Percentiles rank a stretch among this genome's conserved stretches.
phyloP scores from a whole-genome alignment of 2,113 vertebrate genomes.

The Bubo bubo region DNA sequence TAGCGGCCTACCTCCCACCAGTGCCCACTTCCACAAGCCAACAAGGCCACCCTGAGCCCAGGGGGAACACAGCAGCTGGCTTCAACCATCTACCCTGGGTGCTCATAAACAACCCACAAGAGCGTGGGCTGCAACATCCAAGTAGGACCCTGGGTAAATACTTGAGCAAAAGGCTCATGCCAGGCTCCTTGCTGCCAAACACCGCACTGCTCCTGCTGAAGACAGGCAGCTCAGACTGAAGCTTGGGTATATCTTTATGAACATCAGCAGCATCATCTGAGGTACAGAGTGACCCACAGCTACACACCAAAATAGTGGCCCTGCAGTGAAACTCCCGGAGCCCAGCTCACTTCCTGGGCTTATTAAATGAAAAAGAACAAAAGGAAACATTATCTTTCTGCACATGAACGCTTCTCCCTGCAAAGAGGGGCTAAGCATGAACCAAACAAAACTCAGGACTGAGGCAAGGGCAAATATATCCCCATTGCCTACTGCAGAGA shows the following conservation, averaged over 20 bases:
- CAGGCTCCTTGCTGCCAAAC: not conserved
- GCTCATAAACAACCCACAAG: not conserved
- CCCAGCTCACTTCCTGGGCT: not conserved
- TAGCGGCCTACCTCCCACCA: not conserved
- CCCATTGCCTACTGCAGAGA: not conserved
- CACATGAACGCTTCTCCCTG: not conserved
- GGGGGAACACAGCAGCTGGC: not conserved
- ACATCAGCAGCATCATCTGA: not conserved
- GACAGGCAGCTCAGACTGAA: not conserved
- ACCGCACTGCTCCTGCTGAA: not conserved
- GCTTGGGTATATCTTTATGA: not conserved
- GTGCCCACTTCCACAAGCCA: not conserved
- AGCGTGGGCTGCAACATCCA: accelerated
- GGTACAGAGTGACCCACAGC: not conserved
- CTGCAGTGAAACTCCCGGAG: accelerated
- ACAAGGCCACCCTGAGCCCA: not conserved
- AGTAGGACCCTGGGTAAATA: accelerated
- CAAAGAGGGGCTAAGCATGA: not conserved
- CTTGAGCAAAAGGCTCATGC: not conserved
- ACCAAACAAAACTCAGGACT: not conserved
- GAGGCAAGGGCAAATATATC: not conserved
- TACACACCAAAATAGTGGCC: not conserved
- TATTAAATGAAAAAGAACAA: not conserved
- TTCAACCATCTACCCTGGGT: not conserved
- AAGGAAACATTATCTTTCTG: not conserved